Evolutionary conservation across 2,888 invertebrate species (phyloP).

Genomic region (Tenthredo notha): DNA sequence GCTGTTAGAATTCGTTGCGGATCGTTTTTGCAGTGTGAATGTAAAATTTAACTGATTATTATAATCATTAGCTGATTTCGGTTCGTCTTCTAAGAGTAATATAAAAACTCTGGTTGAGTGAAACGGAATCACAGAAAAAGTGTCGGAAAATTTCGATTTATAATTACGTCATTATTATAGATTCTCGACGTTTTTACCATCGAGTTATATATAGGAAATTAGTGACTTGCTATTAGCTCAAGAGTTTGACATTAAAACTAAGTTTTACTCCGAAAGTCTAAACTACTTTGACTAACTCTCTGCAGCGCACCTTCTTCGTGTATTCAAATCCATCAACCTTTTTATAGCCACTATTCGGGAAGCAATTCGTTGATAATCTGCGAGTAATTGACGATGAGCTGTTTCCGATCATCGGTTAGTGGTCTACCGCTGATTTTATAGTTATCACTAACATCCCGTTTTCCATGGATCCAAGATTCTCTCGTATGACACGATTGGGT

Average conservation of each 20-base stretch:
- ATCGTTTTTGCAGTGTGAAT: not conserved
- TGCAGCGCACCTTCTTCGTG: not conserved
- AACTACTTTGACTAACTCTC: not conserved
- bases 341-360: not conserved
- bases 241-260: not conserved
- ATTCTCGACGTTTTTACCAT: not conserved
- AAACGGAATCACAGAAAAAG: not conserved
- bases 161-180: not conserved
- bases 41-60: not conserved
- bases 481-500: no score
- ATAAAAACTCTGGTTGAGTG: not conserved
- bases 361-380: not conserved
- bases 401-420: not conserved
- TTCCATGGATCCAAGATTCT: not conserved
- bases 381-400: not conserved
- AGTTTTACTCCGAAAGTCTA: not conserved
- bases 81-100: not conserved
- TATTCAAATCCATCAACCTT: not conserved
- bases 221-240: not conserved
- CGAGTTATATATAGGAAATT: not conserved
- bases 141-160: not conserved
- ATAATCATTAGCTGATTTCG: not conserved
- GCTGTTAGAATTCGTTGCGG: not conserved
- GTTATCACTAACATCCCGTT: not conserved
- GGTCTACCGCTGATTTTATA: not conserved